Evolutionary conservation across 2,113 vertebrate species (phyloP), one percentile per base, ranked within the genome.

Genomic region (Burhinus oedicnemus): DNA sequence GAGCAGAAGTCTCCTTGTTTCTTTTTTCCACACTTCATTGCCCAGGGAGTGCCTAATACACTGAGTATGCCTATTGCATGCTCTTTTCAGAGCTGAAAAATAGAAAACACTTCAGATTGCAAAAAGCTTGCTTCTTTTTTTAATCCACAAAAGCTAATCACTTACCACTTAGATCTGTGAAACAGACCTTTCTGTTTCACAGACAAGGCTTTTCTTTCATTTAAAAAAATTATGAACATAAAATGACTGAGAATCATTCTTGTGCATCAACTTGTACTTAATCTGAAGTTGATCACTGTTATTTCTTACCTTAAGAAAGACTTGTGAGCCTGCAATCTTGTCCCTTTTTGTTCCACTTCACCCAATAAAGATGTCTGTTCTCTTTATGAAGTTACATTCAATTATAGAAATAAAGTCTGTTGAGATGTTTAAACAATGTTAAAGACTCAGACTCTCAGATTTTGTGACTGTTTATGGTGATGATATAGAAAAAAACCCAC

Each of bases 231-330:
- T 4, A 29, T 13, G 13, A 54, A n/a, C 5, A 34, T 8, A 45
- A 65, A 51, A 69, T 29, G 40, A 0, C 0, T 8, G 2, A n/a
- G 27, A 68, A 68, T 72, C 2, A 77, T 72, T 72, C 1, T 57
- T 30, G 20, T 52, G 29, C 9, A 36, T 68, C 25, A 68, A 14
- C 4, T 32, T 54, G 9, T 60, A 54, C 22, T 78, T 72, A 44
- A 36, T 82, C 26, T 62, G 47, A 17, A 69, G 22, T 19, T 54
- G 21, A 23, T 19, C 8, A 25, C 22, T 76, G 68, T 6, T 74
- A 21, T 82, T 93, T 64, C 30, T 49, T 11, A 47, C 7, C 4
- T 52, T 55, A 52, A 57, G 13, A 65, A 74, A 74, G 8, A 34
- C 23, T 45, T 26, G 18, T n/a, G 13, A 71, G 9, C 26, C 57